Conservation (phyloP, 2,113 vertebrate species). For the Sylvia atricapilla region DNA sequence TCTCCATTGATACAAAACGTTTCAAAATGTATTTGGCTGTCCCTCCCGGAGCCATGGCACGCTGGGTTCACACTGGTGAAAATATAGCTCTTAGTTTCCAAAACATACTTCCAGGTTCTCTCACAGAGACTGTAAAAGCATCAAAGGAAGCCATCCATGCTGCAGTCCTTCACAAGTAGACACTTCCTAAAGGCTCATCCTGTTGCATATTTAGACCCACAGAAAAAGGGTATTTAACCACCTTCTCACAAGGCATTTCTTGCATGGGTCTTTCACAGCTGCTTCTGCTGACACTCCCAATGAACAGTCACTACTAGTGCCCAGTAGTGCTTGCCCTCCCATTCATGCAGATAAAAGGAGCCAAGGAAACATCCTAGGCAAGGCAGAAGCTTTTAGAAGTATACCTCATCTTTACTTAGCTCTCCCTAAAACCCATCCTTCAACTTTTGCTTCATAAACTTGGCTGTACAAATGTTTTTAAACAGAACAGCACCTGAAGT, state of each 20-base stretch:
- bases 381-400: not conserved
- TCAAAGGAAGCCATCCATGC: not conserved
- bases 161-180: not conserved
- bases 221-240: not conserved
- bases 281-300: not conserved
- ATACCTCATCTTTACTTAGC: not conserved
- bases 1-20: not conserved
- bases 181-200: not conserved
- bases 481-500: not conserved
- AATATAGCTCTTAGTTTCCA: not conserved
- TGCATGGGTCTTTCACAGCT: not conserved
- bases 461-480: not conserved
- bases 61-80: rapidly evolving
- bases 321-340: not conserved
- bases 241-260: not conserved
- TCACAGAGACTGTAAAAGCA: not conserved
- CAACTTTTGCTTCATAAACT: not conserved
- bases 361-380: not conserved
- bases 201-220: not conserved
- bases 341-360: not conserved
- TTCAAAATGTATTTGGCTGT: not conserved
- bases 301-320: not conserved
- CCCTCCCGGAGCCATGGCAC: not conserved
- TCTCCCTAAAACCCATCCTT: not conserved
- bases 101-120: not conserved